Evolutionary conservation across 92 coral and sea anemone genomes (phyloP).

Genomic region (Zoanthus sociatus): DNA sequence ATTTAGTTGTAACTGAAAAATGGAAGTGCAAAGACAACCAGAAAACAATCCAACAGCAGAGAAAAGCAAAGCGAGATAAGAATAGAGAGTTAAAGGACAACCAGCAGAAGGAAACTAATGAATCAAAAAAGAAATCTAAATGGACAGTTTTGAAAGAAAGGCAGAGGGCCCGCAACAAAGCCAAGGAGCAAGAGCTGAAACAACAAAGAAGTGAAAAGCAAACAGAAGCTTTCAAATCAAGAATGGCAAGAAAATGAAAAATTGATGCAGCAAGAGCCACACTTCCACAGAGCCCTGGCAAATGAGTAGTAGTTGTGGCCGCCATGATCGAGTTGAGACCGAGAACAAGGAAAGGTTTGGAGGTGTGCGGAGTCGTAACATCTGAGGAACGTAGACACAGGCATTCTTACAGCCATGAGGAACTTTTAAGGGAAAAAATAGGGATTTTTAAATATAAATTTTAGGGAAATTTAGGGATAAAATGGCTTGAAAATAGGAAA

Average conservation of each 20-base stretch:
- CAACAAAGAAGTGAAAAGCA: neutral
- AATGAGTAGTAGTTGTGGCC: neutral
- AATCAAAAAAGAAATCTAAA: neutral
- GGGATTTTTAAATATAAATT: too few relatives aligned
- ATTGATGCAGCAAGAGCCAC: neutral
- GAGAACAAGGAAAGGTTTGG: constrained; percentile 6
- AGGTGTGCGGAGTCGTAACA: neutral
- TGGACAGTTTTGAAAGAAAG: constrained; percentile 9
- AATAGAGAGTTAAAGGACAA: constrained; percentile 9
- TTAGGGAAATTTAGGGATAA: too few relatives aligned
- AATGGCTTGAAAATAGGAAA: too few relatives aligned
- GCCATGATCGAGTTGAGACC: constrained; percentile 6
- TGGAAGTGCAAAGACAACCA: too few relatives aligned
- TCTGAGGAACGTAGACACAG: neutral
- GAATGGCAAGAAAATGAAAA: neutral
- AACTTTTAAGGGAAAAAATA: too few relatives aligned
- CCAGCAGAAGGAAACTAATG: constrained; percentile 22
- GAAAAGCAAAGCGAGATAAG: constrained; percentile 15
- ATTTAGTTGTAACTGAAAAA: too few relatives aligned
- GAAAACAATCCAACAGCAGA: too few relatives aligned
- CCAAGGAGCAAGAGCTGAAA: neutral
- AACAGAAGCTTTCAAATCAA: constrained; percentile 14
- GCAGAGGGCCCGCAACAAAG: constrained; percentile 15
- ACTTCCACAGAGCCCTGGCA: neutral
- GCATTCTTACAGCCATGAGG: too few relatives aligned